Percentiles rank a stretch among this genome's conserved stretches.
phyloP scores from a whole-genome alignment of 1,140 invertebrate species.

The Thaumatotibia leucotreta region DNA sequence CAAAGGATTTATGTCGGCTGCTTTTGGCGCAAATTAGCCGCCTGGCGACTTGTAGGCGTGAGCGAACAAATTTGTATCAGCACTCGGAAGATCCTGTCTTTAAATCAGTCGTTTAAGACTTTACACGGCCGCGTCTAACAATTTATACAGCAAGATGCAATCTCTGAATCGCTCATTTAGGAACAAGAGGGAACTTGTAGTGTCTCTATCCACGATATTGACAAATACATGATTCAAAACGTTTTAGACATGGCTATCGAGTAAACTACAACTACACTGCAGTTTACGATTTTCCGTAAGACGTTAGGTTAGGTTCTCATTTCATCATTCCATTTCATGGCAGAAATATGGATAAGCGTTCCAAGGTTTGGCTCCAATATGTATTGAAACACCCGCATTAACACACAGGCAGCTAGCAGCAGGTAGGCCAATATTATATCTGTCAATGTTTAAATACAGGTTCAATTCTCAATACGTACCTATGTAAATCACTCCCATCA shows the following conservation, averaged over 20 bases:
- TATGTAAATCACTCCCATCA: neutral
- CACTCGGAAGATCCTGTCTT: slow-evolving; percentile 19
- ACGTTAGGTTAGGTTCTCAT: too few species aligned
- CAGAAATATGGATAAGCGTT: too few species aligned
- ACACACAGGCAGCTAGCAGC: too few species aligned
- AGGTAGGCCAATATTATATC: too few species aligned
- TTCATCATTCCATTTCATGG: too few species aligned
- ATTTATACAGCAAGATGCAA: neutral
- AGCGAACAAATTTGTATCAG: slow-evolving; percentile 52
- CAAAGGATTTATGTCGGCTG: slow-evolving; percentile 63
- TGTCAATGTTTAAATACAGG: too few species aligned
- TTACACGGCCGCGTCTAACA: neutral
- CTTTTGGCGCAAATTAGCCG: slow-evolving; percentile 65
- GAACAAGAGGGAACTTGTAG: neutral
- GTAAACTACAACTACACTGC: too few species aligned
- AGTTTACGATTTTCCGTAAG: too few species aligned
- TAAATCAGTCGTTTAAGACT: neutral
- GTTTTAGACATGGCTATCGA: neutral
- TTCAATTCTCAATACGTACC: too few species aligned
- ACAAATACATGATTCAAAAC: neutral
- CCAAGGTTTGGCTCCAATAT: too few species aligned
- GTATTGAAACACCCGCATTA: too few species aligned
- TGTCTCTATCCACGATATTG: neutral
- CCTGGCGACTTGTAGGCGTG: slow-evolving; percentile 56
- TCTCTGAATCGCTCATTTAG: neutral